Evolutionary conservation across 2,888 invertebrate species (phyloP).

Genomic region (Pachydiplax longipennis): DNA sequence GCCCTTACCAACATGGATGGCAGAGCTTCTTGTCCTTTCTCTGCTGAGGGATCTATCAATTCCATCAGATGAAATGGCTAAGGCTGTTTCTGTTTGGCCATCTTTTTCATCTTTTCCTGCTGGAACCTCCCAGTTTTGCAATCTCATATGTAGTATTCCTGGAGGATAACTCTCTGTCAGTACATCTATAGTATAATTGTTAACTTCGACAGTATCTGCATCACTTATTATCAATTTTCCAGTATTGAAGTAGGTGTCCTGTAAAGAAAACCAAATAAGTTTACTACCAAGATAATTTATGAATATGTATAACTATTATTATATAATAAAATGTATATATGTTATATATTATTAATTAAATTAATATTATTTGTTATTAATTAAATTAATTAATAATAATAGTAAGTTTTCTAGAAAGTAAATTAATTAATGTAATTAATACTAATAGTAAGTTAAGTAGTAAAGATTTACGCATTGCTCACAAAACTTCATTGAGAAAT

Average conservation of each 20-base stretch:
- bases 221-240: slow-evolving; percentile 60
- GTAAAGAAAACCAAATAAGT: slow-evolving; percentile 49
- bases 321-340: no score
- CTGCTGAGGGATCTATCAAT: background rate
- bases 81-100: background rate
- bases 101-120: background rate
- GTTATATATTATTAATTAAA: no score
- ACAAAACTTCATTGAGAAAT: no score
- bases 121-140: background rate
- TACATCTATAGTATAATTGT: slow-evolving; percentile 58
- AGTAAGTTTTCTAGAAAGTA: no score
- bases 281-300: background rate
- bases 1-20: background rate
- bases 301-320: no score
- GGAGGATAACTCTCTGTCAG: slow-evolving; percentile 58
- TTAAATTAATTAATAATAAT: no score
- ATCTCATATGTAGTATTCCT: slow-evolving; percentile 24
- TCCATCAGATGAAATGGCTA: background rate
- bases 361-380: no score
- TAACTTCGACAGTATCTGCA: slow-evolving; percentile 59
- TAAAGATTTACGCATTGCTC: no score
- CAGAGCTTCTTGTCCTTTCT: background rate
- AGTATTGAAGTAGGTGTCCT: slow-evolving; percentile 58
- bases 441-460: no score
- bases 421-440: no score